Evolutionary conservation across 92 coral and sea anemone genomes (phyloP), one percentile per base, ranked within the genome.

Genomic region (Galaxea fascicularis): DNA sequence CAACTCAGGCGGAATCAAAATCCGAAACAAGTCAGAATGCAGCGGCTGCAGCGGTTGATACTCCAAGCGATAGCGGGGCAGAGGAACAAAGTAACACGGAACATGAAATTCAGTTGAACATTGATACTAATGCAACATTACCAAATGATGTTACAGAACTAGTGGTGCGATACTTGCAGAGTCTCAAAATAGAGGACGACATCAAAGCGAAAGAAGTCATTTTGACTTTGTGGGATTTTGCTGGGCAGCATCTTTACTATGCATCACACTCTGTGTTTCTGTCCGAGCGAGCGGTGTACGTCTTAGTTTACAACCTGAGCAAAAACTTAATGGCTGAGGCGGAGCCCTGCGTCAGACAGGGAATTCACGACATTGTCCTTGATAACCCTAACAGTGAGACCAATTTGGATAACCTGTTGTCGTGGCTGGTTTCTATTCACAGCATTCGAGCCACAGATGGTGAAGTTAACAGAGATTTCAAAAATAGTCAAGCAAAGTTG

Each of bases 251-350:
- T 17, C 78, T 94, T 49, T 94, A 94, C 65, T 94, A 94, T 65
- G 98, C 98, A 0, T 94, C 98, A 4, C 98, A 94, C 62, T 85
- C 98, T 22, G 95, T 94, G 62, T 94, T 94, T 85, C 58, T 94
- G 54, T 91, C 95, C 12, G 88, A 87, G 25, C 85, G 95, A 64
- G 98, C 98, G 4, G 84, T 94, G 18, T 94, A 94, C 53, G 71
- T 89, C 45, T 76, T 94, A 22, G 98, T 89, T 26, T 94, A 94
- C 64, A 91, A 94, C 74, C 93, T 94, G 22, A 83, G 85, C 77
- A 94, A 94, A 69, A 93, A 86, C 27, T 68, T 94, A 46, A 78
- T 78, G 52, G 85, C 86, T 46, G 57, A 63, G 39, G 98, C 98
- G 17, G 90, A 94, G 74, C 95, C 98, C 0, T 86, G 93, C 67